Base-by-base conservation (phyloP, 2,797 vertebrate genomes). In the Eulemur mongoz region DNA sequence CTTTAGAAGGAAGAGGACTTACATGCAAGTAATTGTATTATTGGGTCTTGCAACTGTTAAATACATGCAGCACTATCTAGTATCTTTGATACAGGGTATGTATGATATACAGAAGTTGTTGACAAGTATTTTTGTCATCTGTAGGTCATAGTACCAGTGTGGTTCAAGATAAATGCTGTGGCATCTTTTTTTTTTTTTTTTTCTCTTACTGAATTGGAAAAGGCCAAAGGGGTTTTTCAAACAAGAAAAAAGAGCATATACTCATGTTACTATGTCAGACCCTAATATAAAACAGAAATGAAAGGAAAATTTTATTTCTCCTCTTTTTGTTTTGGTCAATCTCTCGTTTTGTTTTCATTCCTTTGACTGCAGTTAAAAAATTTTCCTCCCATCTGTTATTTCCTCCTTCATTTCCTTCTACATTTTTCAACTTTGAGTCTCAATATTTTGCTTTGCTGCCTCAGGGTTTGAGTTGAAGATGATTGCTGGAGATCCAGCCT, bases 251-350 rank as follows among this genome's bases (percentile, higher is more conserved):
- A 76, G 27, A 59, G 5, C 59, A 30, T 32, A 45, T 13, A 25
- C 7, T 91, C n/a, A 30, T 5, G 38, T 88, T 81, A 61, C 11
- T 89, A 10, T 78, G 32, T 78, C n/a, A 80, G 27, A 35, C 5
- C 82, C 6, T 45, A 90, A 67, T 75, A 80, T 38, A 81, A 94
- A 95, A 88, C n/a, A 96, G n/a, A 92, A 94, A 91, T 25, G 79
- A 69, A 61, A 84, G 13, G 10, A 88, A 89, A 61, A 52, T 61
- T 91, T n/a, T 73, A 25, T 86, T 88, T 92, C 48, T 92, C 54
- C 61, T 61, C 7, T 54, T 92, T 95, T 76, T 76, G n/a, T n/a
- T 92, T 94, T 95, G 50, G 35, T 38, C 35, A 76, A 3, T 73
- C 22, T 57, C 69, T 92, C 48, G 1, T 67, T 94, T 85, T 93